phyloP scores from a whole-genome alignment of 64 coral and sea anemone genomes.

The Orbicella faveolata region DNA sequence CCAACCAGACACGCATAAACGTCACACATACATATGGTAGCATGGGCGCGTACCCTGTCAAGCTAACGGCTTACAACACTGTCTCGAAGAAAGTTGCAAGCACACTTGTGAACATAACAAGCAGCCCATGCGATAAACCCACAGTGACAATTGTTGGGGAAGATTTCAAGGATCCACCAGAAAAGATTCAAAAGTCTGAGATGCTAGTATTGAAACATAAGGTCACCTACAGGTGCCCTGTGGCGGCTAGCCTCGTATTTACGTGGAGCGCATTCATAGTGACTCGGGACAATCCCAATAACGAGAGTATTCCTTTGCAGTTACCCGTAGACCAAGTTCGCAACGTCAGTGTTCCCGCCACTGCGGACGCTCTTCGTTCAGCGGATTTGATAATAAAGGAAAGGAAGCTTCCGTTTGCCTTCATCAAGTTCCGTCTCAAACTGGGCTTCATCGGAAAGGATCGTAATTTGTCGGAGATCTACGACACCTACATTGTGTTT shows the following conservation, averaged over 20 bases:
- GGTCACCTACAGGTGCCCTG: slow-evolving; percentile 67
- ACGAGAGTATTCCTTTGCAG: slow-evolving; percentile 47
- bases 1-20: slow-evolving; percentile 24
- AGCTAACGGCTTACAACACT: slow-evolving; percentile 34
- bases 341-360: slow-evolving; percentile 13
- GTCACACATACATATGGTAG: slow-evolving; percentile 42
- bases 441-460: slow-evolving; percentile 58
- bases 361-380: slow-evolving; percentile 18
- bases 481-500: slow-evolving; percentile 36
- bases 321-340: slow-evolving; percentile 24
- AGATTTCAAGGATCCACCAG: slow-evolving; percentile 42
- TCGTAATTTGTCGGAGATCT: slow-evolving; percentile 59
- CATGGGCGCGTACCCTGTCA: slow-evolving; percentile 52
- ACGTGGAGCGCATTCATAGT: slow-evolving; percentile 63
- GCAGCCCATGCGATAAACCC: slow-evolving; percentile 64
- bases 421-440: slow-evolving; percentile 58
- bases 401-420: slow-evolving; percentile 63
- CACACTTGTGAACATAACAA: slow-evolving; percentile 41
- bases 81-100: slow-evolving; percentile 37
- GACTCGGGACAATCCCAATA: slow-evolving; percentile 13
- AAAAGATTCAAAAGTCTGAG: slow-evolving; percentile 67
- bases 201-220: slow-evolving; percentile 33
- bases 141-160: slow-evolving; percentile 65
- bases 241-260: slow-evolving; percentile 65
- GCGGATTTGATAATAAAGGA: slow-evolving; percentile 55